Conservation (phyloP, 2,797 vertebrate genomes). For the Pangasius mekongensis region DNA sequence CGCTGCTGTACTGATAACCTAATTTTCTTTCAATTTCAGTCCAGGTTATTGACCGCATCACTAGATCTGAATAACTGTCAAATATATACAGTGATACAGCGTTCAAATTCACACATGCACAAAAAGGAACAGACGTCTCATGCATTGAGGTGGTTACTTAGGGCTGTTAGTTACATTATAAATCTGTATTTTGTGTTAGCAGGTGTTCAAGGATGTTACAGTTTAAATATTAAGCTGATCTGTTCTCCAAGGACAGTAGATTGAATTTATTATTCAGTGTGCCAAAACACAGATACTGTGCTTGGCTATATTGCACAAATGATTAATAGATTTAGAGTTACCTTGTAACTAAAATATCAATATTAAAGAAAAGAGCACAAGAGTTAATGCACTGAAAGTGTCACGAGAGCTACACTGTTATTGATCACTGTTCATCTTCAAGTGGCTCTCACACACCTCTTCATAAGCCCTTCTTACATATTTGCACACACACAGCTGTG, state of each 20-base stretch:
- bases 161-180: background rate
- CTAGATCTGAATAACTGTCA: background rate
- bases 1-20: conserved; percentile 11
- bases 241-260: background rate
- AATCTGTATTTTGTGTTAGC: background rate
- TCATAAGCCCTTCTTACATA: conserved; percentile 7
- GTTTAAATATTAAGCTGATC: background rate
- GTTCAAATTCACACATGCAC: background rate
- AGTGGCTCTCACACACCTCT: conserved; percentile 23
- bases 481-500: conserved; percentile 46
- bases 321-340: background rate
- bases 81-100: background rate
- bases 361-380: background rate
- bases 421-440: conserved; percentile 28
- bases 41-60: background rate
- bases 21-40: background rate
- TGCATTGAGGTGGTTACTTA: background rate
- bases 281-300: background rate
- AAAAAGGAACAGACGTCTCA: background rate
- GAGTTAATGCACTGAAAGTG: background rate
- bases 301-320: background rate
- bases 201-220: background rate
- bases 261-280: background rate
- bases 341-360: background rate
- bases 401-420: conserved; percentile 16